A percentile compares a stretch with the other conserved stretches of the same genome.
phyloP scores from a whole-genome alignment of 1,140 invertebrate genomes.

The Sycobia sp. region DNA sequence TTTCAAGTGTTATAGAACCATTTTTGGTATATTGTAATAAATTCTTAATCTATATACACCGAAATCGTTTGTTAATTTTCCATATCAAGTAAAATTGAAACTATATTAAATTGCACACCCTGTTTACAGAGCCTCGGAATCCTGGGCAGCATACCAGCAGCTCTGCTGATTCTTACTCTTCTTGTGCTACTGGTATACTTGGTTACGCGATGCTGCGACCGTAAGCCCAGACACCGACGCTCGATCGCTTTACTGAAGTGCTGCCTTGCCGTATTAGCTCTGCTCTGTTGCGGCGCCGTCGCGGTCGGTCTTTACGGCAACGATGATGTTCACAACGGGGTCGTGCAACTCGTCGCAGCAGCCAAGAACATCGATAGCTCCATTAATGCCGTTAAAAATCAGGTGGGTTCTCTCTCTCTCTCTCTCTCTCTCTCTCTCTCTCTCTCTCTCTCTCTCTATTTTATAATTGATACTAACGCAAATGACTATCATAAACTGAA shows the following conservation, averaged over 20 bases:
- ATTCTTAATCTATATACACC: too few relatives aligned
- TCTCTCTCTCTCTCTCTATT: too few relatives aligned
- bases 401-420: too few relatives aligned
- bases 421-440: too few relatives aligned
- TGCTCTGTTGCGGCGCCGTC: constrained; percentile 80
- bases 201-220: constrained; percentile 91
- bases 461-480: too few relatives aligned
- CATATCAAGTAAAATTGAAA: too few relatives aligned
- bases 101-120: too few relatives aligned
- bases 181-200: constrained; percentile 87
- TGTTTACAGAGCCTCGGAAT: constrained; percentile 84
- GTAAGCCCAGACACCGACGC: constrained; percentile 81
- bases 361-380: constrained; percentile 78
- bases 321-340: constrained; percentile 89
- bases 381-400: constrained; percentile 74
- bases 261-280: constrained; percentile 80
- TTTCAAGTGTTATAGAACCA: too few relatives aligned
- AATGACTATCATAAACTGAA: too few relatives aligned
- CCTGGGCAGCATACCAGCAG: constrained; percentile 86
- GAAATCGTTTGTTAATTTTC: too few relatives aligned
- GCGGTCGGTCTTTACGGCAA: constrained; percentile 89
- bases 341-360: constrained; percentile 78
- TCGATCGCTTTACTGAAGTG: constrained; percentile 85
- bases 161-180: constrained; percentile 86
- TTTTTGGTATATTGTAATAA: too few relatives aligned